A percentile compares a stretch with the other conserved stretches of the same genome.
Evolutionary conservation across 2,113 vertebrate species (phyloP).

Genomic region (Corythaeola cristata): DNA sequence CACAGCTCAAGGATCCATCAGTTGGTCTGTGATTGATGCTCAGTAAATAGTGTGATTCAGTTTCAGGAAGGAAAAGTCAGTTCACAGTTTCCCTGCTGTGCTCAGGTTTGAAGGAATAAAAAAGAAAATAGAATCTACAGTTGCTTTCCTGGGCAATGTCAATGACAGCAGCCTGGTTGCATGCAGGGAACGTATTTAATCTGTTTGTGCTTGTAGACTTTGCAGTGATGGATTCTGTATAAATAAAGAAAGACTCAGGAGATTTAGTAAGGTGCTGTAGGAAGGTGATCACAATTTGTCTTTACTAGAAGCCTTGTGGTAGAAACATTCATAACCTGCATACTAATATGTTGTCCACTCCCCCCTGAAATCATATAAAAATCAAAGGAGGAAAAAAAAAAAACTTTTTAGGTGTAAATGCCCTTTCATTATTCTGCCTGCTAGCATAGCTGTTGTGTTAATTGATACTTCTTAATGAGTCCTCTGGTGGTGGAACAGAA

Average conservation of each 20-base stretch:
- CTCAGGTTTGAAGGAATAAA: neutral
- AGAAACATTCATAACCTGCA: neutral
- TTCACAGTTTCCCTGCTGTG: neutral
- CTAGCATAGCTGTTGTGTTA: slow-evolving; percentile 30
- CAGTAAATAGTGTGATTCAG: neutral
- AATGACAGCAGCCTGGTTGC: neutral
- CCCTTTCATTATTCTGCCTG: neutral
- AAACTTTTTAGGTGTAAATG: neutral
- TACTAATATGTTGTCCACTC: neutral
- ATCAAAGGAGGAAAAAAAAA: neutral
- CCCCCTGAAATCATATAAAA: neutral
- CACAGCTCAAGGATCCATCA: neutral
- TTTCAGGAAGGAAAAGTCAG: slow-evolving; percentile 14
- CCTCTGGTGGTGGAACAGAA: slow-evolving; percentile 1
- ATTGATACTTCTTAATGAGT: slow-evolving; percentile 41
- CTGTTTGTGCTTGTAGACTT: slow-evolving; percentile 2
- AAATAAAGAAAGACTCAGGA: slow-evolving; percentile 53
- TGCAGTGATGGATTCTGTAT: slow-evolving; percentile 1
- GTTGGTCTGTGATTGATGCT: neutral
- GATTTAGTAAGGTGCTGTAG: slow-evolving; percentile 21
- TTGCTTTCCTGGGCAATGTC: slow-evolving; percentile 18
- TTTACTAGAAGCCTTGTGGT: neutral
- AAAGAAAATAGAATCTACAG: neutral
- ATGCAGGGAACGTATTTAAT: neutral
- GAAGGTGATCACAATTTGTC: slow-evolving; percentile 31